Percentiles rank a stretch among this genome's conserved stretches.
Conservation (phyloP, 1,140 invertebrate genomes). For the Asobara japonica region DNA sequence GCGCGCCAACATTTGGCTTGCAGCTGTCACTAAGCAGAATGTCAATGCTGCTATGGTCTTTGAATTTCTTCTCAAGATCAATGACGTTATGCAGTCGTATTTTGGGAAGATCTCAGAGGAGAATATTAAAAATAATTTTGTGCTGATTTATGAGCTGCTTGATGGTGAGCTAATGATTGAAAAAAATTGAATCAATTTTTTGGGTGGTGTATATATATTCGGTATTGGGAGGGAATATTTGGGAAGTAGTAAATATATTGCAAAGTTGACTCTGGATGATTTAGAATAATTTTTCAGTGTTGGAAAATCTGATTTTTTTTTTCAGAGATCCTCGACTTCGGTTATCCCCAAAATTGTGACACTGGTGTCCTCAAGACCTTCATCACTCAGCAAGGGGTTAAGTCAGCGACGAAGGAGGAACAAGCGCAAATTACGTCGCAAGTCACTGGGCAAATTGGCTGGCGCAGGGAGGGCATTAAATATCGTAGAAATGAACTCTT, state of each 20-base stretch:
- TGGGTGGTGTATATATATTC: no score
- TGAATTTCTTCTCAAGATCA: constrained; percentile 98
- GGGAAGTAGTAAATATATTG: no score
- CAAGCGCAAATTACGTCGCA: constrained; percentile 99
- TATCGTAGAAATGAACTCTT: constrained; percentile 99
- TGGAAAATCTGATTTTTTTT: constrained; percentile 40
- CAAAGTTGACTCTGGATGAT: no score
- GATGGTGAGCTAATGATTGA: constrained; percentile 76
- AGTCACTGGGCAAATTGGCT: constrained; percentile 99
- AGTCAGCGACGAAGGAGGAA: constrained; percentile 98
- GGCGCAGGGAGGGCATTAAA: constrained; percentile 99
- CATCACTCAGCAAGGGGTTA: constrained; percentile 99
- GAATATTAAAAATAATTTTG: constrained; percentile 99
- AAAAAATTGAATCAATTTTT: constrained; percentile 13
- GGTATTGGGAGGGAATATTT: no score
- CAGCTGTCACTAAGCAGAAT: constrained; percentile 99
- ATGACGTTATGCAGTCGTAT: constrained; percentile 99
- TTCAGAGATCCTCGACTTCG: constrained; percentile 98
- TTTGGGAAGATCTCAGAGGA: constrained; percentile 99
- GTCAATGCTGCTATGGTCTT: constrained; percentile 99
- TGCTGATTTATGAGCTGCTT: constrained; percentile 98
- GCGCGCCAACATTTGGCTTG: constrained; percentile 98
- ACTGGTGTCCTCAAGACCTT: constrained; percentile 99
- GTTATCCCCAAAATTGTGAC: constrained; percentile 99
- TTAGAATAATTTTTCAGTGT: no score